Conservation (phyloP, 2,113 vertebrate genomes). For the Hystrix cristata region DNA sequence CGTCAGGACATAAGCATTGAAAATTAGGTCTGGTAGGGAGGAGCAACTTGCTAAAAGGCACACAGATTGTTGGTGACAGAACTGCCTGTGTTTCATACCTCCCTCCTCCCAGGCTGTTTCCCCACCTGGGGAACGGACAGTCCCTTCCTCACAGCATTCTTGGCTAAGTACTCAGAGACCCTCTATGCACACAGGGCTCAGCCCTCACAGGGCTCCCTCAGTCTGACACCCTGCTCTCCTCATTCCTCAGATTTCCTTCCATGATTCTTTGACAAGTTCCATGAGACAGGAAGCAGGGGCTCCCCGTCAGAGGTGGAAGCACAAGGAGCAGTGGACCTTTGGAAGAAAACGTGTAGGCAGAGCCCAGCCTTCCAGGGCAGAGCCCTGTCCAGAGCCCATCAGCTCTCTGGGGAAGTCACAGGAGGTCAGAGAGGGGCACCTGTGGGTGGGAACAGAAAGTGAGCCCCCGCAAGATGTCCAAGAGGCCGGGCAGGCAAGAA, state of each 20-base stretch:
- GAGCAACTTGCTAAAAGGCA: background rate
- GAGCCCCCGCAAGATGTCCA: background rate
- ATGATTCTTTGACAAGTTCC: background rate
- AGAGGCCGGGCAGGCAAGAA: background rate
- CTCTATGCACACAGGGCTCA: background rate
- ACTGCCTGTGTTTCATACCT: background rate
- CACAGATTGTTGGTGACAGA: background rate
- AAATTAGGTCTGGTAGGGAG: background rate
- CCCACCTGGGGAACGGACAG: background rate
- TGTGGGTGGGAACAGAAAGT: background rate
- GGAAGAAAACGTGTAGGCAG: background rate
- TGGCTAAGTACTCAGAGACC: background rate
- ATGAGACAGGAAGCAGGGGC: background rate
- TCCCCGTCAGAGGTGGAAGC: background rate
- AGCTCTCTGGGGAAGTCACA: background rate
- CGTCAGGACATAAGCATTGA: fast-evolving
- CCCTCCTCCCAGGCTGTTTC: background rate
- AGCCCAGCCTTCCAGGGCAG: background rate
- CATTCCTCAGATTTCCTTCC: background rate
- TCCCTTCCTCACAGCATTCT: background rate
- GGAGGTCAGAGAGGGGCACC: background rate
- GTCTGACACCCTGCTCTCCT: background rate
- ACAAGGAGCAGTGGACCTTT: background rate
- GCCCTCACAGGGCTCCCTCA: background rate
- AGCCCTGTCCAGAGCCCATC: background rate